Evolutionary conservation across 2,888 invertebrate genomes (phyloP).

Genomic region (Nowickia ferox): DNA sequence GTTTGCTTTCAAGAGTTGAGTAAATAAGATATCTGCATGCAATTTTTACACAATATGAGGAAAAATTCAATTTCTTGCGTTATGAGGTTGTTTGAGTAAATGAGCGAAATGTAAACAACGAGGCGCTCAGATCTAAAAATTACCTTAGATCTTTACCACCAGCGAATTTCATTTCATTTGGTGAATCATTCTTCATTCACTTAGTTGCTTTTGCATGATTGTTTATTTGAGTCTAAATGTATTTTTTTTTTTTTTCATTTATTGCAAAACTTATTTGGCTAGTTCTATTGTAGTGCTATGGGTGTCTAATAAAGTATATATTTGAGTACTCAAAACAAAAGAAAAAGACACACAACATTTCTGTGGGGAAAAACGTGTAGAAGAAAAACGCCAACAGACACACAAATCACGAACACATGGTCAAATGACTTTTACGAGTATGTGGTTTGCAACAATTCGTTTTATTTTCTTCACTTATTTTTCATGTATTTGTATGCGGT

Average conservation of each 20-base stretch:
- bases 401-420: constrained; percentile 73
- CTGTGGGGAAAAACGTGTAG: neutral
- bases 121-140: neutral
- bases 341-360: constrained; percentile 36
- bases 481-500: constrained; percentile 28
- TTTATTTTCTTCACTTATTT: constrained; percentile 10
- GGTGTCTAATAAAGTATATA: constrained; percentile 39
- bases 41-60: no score
- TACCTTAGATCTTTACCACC: neutral
- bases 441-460: constrained; percentile 77
- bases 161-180: constrained; percentile 25
- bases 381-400: constrained; percentile 42
- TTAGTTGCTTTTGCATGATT: constrained; percentile 19
- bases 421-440: constrained; percentile 81
- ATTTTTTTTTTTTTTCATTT: constrained; percentile 13
- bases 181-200: constrained; percentile 32
- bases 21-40: no score
- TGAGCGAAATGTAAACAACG: no score
- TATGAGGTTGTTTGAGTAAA: no score
- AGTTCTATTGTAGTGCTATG: constrained; percentile 35
- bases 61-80: no score
- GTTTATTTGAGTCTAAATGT: constrained; percentile 11
- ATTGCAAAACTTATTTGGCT: constrained; percentile 51
- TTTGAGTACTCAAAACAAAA: constrained; percentile 36
- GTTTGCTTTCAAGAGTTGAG: no score